A percentile compares a stretch with the other conserved stretches of the same genome.
These are phyloP conservation scores for Dicentrarchus labrax DNA, from an alignment of 2,113 vertebrate genomes.

Conservation along the genomic window DNA sequence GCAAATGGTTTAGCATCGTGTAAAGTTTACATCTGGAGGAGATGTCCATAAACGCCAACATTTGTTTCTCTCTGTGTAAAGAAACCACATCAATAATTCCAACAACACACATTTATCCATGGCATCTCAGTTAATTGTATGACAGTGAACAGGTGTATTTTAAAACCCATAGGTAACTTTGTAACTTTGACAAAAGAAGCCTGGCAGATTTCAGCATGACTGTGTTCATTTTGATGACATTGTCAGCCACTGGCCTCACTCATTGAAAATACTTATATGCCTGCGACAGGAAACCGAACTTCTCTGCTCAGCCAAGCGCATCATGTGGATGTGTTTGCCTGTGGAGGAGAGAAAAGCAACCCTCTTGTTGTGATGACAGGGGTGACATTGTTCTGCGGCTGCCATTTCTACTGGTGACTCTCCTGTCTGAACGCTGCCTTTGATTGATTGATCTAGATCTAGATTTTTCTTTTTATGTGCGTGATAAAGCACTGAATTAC, in stretches of 20 bases:
- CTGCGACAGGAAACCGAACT: constrained; percentile 26
- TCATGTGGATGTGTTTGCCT: constrained; percentile 54
- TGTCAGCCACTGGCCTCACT: constrained; percentile 36
- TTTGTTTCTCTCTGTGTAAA: not conserved
- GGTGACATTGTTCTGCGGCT: constrained; percentile 70
- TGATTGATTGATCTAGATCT: constrained; percentile 45
- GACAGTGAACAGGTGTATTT: not conserved
- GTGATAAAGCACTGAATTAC: constrained; percentile 7
- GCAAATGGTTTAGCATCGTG: not conserved
- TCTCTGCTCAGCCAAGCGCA: constrained; percentile 46
- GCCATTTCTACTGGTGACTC: constrained; percentile 40
- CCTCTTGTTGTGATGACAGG: constrained; percentile 51
- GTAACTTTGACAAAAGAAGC: not conserved
- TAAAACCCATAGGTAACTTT: not conserved
- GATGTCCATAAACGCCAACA: not conserved
- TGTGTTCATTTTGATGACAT: constrained; percentile 28
- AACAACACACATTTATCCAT: not conserved
- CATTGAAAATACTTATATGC: constrained; percentile 25
- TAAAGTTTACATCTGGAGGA: not conserved
- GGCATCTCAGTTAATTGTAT: not conserved
- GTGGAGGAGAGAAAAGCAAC: constrained; percentile 53
- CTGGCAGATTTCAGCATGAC: constrained; percentile 2
- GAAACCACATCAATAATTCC: not conserved
- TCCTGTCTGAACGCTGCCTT: constrained; percentile 8
- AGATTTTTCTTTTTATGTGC: not conserved